These are phyloP conservation scores for Caenorhabditis plicata DNA, from an alignment of 2,888 invertebrate genomes.

Conservation along the genomic window DNA sequence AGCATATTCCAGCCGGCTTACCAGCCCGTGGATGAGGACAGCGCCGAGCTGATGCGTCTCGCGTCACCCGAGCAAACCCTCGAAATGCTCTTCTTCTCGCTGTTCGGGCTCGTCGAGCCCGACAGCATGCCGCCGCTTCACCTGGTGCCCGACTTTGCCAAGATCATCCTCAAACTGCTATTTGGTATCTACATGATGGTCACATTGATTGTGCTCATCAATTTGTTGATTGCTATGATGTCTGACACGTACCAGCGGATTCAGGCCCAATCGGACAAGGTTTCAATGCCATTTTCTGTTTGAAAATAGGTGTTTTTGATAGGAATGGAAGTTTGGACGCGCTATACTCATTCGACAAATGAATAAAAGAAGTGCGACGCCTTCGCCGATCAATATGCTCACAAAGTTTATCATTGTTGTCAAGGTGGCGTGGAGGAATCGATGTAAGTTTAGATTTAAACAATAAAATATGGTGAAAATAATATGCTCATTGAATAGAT, in stretches of 20 bases:
- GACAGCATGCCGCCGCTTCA: conserved; percentile 70
- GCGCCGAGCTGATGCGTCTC: conserved; percentile 61
- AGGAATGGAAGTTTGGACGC: conserved; percentile 99
- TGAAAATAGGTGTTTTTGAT: too few species aligned
- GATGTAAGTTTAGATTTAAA: conserved; percentile 51
- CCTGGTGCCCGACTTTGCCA: conserved; percentile 66
- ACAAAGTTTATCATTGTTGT: conserved; percentile 72
- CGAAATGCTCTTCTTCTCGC: conserved; percentile 85
- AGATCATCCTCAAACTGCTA: conserved; percentile 71
- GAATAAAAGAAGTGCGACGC: conserved; percentile 94
- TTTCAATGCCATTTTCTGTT: too few species aligned
- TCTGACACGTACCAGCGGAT: conserved; percentile 92
- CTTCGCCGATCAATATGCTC: conserved; percentile 93
- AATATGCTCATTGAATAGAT: too few species aligned
- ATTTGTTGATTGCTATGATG: conserved; percentile 99
- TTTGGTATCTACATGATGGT: conserved; percentile 97
- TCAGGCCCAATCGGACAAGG: conserved; percentile 97
- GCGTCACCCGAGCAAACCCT: conserved; percentile 75
- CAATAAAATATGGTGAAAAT: background rate
- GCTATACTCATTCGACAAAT: conserved; percentile 97
- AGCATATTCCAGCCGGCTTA: conserved; percentile 81
- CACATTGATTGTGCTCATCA: conserved; percentile 88
- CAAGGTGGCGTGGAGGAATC: conserved; percentile 63
- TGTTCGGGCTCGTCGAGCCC: conserved; percentile 72
- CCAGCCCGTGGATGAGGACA: conserved; percentile 64